phyloP scores from a whole-genome alignment of 2,797 vertebrate species.

The Rhynchonycteris naso region DNA sequence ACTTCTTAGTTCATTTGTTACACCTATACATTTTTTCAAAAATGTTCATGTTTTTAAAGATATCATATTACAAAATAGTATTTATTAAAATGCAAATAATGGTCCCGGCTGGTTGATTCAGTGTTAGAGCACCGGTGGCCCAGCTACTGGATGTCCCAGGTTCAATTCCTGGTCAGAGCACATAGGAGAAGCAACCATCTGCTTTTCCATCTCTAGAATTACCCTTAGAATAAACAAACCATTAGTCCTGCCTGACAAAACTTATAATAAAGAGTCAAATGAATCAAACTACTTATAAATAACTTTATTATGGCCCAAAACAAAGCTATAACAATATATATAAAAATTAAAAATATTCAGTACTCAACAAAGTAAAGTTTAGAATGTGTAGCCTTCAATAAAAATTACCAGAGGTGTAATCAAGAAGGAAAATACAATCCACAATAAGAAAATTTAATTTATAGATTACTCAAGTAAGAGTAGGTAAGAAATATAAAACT shows the following conservation, averaged over 20 bases:
- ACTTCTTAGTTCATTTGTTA: neutral
- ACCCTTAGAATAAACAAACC: neutral
- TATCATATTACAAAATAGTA: neutral
- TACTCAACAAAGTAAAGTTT: neutral
- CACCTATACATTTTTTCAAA: neutral
- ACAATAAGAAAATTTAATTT: neutral
- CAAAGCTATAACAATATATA: neutral
- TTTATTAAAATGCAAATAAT: neutral
- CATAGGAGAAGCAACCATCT: no score
- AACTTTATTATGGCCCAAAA: neutral
- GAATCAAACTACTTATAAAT: neutral
- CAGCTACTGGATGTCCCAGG: no score
- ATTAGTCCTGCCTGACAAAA: neutral
- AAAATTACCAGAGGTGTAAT: neutral
- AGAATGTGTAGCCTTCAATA: neutral
- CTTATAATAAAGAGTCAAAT: neutral
- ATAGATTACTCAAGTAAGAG: neutral
- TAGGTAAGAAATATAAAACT: neutral
- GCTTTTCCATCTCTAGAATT: neutral
- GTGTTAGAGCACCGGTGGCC: no score
- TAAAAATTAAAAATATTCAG: neutral
- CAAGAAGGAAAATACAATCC: neutral
- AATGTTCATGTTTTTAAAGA: neutral
- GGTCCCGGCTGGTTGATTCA: no score
- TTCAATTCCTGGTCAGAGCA: no score